Evolutionary conservation across 1,140 invertebrate genomes (phyloP), one percentile per base, ranked within the genome.

Genomic region (Drosophila hydei): DNA sequence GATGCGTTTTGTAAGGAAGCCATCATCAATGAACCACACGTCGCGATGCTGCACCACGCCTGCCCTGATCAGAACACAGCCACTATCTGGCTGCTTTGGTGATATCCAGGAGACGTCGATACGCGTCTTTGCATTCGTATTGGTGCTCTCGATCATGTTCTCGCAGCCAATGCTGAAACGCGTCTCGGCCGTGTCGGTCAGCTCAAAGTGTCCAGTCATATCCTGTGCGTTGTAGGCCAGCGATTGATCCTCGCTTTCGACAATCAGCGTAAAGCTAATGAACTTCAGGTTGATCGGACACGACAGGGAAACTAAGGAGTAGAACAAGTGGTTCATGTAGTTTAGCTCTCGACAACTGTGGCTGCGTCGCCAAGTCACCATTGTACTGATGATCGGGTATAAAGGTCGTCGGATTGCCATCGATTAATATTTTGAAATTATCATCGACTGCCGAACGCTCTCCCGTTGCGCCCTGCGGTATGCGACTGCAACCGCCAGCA

Each of bases 11-110:
- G 94, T 95, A 12, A 99, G 92, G 12, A 93, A 93, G 1, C 95
- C 95, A 58, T 97, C 97, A 70, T 98, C 97, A 90, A 95, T 95
- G 91, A 95, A 98, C 97, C 97, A 98, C 0, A 94, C 92, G 76
- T 96, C 95, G 5, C 94, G 93, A 48, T 95, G 94, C 90, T 98
- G 97, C 45, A 98, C 94, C 3, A 99, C 95, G 2, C 95, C 96
- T 0, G 96, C 96, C 88, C 96, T 97, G 75, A 94, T 91, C 18
- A 92, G 92, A 14, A 98, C 93, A 87, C 97, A 98, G n/a, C 96
- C 96, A 67, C 94, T 94, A 19, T 95, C 95, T 3, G 85, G 72
- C 40, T 94, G 92, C 9, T 92, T 91, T 2, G 96, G 96, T 16
- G 97, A 97, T n/a, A 93, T 94, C 97, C 97, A 98, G 27, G 95